Base-by-base conservation (phyloP, 2,797 vertebrate genomes). In the Huso huso region DNA sequence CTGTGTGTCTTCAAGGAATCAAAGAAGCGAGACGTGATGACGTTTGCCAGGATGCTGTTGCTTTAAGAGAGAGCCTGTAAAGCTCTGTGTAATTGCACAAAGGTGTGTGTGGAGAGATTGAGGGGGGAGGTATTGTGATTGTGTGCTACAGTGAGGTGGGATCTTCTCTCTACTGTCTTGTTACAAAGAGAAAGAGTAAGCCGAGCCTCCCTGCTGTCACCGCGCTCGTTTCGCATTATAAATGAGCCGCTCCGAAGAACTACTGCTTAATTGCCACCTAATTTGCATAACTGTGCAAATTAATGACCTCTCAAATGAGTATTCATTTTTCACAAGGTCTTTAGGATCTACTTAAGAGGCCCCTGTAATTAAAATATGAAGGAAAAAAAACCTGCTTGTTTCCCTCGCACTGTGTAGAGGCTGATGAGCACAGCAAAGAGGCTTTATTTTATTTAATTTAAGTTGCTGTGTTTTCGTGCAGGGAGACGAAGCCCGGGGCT, bases 221-320 rank as follows among this genome's bases (percentile, higher is more conserved):
- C 82, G 81, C 78, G 82, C 88, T 89, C 86, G 83, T 89, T 90
- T 84, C 77, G 82, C 78, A 84, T 90, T 90, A 90, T 90, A 90
- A 89, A 90, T 90, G 87, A 83, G 83, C 86, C 77, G 87, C 87
- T 86, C 86, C 83, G 87, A 87, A 86, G 88, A 90, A 89, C 88
- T 89, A 87, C 87, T 75, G 87, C 87, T 90, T 91, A 91, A 91
- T 91, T 91, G 90, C 88, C 85, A 87, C 86, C 87, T 89, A 86
- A 92, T 92, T 91, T 92, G 89, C 90, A 92, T 91, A 91, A 89
- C 87, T 89, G 88, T 92, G 89, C 89, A 92, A 92, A 91, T 92
- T 92, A 91, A 90, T 88, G 85, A 89, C 88, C 89, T 90, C 87
- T 90, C 88, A 88, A 89, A 91, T 88, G 88, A 90, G 88, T 85